Evolutionary conservation across 2,113 vertebrate genomes (phyloP), one percentile per base, ranked within the genome.

Genomic region (Ceuthmochares aereus): DNA sequence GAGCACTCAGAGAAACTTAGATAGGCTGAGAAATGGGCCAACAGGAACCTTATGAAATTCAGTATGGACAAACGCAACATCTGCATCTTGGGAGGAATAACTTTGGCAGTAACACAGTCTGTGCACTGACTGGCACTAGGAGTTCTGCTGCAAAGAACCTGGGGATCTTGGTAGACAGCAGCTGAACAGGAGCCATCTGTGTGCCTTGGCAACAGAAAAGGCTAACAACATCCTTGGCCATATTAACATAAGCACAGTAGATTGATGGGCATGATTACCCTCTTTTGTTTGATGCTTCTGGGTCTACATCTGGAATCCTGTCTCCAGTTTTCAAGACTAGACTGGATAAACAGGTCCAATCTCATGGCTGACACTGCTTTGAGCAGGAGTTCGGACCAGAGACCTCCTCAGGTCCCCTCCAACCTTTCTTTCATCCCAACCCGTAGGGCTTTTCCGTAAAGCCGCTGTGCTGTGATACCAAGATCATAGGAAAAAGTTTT

Each of bases 31-130:
- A 66, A 83, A 32, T 27, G 18, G 25, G 11, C 25, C 32, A 16
- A 26, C 18, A n/a, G 52, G 40, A 84, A 36, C 15, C 25, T 75
- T 22, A 19, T 8, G 58, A 56, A 87, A 60, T 66, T 75, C 45
- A 25, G 2, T 23, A 27, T 0, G 7, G 51, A 69, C 34, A 45
- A 66, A 51, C 11, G 52, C 20, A 43, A 7, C 0, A 0, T 34
- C 37, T 40, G 7, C 5, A 11, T 60, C 51, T 32, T 45, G 20
- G 10, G 8, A 70, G 27, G 34, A 37, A 37, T 26, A 43, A 55
- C 12, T 84, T 74, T 42, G 37, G 30, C 70, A 81, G 23, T 43
- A 13, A 32, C 16, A 14, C 6, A 5, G 36, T 12, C 29, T 68
- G 59, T 32, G 64, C 29, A 14, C 34, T 56, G 72, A 10, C 37